A percentile compares a stretch with the other conserved stretches of the same genome.
Evolutionary conservation across 1,140 invertebrate species (phyloP).

Genomic region (Dinothrombium tinctorium): DNA sequence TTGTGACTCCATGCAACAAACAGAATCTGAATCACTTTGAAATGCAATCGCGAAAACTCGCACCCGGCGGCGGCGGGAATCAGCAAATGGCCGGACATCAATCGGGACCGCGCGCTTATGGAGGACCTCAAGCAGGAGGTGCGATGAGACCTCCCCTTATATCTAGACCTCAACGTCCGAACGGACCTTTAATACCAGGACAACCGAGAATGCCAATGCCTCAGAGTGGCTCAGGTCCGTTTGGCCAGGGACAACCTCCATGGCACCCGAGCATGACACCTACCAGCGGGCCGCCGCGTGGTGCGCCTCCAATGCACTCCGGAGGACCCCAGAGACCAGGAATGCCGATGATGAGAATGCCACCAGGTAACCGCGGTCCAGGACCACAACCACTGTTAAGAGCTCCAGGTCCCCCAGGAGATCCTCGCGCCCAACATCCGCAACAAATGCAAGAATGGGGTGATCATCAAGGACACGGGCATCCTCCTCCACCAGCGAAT

Average conservation of each 20-base stretch:
- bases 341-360: constrained; percentile 2
- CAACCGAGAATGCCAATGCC: constrained; percentile 6
- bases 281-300: neutral
- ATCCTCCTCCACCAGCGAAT: neutral
- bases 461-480: neutral
- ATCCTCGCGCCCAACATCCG: neutral
- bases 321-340: neutral
- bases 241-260: neutral
- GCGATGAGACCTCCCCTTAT: constrained; percentile 13
- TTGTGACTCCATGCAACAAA: constrained; percentile 84
- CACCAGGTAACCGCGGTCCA: neutral
- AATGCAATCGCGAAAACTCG: constrained; percentile 22
- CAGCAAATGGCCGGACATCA: neutral
- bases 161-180: constrained; percentile 8
- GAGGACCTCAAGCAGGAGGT: neutral
- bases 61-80: constrained; percentile 17
- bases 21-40: constrained; percentile 47
- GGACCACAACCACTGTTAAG: constrained; percentile 1
- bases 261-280: neutral
- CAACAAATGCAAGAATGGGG: neutral
- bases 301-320: neutral
- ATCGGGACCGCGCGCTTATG: constrained; percentile 14
- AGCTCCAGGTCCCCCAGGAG: constrained; percentile 1
- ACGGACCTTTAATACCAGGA: constrained; percentile 4
- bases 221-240: neutral